Evolutionary conservation across 2,888 invertebrate species (phyloP).

Genomic region (Clusia tigrina): DNA sequence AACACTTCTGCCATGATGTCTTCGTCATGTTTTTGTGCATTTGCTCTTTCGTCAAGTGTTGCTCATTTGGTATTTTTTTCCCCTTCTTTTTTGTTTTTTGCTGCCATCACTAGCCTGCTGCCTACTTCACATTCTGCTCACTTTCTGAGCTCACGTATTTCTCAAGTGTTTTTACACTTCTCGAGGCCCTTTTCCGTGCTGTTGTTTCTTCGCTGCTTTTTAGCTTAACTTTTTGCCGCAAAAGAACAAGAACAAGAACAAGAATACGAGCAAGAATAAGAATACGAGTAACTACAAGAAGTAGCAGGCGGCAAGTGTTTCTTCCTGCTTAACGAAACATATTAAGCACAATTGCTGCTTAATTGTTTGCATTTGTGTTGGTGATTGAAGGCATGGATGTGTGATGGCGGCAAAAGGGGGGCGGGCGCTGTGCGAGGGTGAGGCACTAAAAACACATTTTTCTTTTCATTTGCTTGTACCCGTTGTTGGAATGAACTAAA

Average conservation of each 20-base stretch:
- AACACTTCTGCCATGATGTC: neutral
- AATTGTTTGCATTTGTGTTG: slow-evolving; percentile 28
- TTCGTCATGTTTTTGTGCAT: neutral
- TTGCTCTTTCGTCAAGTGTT: slow-evolving; percentile 15
- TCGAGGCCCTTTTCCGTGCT: neutral
- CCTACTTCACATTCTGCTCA: neutral
- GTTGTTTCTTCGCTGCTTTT: neutral
- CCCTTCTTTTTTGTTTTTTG: slow-evolving; percentile 1
- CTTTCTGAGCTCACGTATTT: slow-evolving; percentile 1
- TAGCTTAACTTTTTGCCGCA: neutral
- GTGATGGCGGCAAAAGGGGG: no score
- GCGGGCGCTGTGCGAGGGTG: no score
- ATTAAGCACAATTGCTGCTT: slow-evolving; percentile 32
- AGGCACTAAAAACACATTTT: no score
- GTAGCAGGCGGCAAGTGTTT: slow-evolving; percentile 15
- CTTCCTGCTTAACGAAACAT: slow-evolving; percentile 30
- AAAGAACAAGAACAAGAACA: no score
- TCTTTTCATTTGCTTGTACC: no score
- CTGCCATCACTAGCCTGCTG: no score
- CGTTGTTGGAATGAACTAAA: no score
- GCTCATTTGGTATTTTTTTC: slow-evolving; percentile 24
- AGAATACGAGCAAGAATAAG: no score
- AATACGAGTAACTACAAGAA: no score
- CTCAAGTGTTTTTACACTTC: slow-evolving; percentile 8
- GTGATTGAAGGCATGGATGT: neutral